These are phyloP conservation scores for Cyanoderma ruficeps DNA, from an alignment of 2,113 vertebrate species.

Conservation along the genomic window DNA sequence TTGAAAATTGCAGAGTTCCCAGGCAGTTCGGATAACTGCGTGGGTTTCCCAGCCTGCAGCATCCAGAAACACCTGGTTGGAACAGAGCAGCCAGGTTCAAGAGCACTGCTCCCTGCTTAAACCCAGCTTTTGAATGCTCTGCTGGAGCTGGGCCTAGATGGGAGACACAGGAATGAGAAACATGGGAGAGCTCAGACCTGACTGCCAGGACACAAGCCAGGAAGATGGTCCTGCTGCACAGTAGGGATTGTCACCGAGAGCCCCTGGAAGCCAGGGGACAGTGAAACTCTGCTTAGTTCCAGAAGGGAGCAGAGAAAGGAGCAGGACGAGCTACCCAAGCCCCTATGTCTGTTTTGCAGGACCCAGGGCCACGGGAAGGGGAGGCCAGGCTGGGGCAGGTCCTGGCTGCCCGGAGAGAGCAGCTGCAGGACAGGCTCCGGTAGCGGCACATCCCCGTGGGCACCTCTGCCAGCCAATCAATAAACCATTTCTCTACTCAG, in stretches of 20 bases:
- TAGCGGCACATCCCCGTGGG: rapidly evolving
- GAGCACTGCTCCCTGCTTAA: not conserved
- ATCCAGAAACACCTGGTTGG: not conserved
- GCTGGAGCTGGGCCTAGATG: not conserved
- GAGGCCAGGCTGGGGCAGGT: not conserved
- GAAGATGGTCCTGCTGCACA: not conserved
- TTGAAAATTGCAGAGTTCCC: not conserved
- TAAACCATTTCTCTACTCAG: conserved; percentile 21
- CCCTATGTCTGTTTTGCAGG: not conserved
- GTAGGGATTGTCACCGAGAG: rapidly evolving
- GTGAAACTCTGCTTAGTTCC: not conserved
- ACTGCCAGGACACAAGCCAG: not conserved
- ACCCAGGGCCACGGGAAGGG: not conserved
- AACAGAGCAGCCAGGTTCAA: not conserved
- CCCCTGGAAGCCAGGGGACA: not conserved
- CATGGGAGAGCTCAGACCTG: not conserved
- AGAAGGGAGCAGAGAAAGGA: not conserved
- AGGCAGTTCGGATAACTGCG: rapidly evolving
- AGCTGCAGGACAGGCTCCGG: not conserved
- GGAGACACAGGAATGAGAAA: not conserved
- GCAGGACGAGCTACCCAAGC: rapidly evolving
- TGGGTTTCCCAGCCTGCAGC: not conserved
- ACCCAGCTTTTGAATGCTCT: rapidly evolving
- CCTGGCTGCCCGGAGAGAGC: rapidly evolving
- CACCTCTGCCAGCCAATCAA: conserved; percentile 13